Percentiles rank a stretch among this genome's conserved stretches.
phyloP scores from a whole-genome alignment of 2,888 invertebrate genomes.

The Frankliniella intonsa region DNA sequence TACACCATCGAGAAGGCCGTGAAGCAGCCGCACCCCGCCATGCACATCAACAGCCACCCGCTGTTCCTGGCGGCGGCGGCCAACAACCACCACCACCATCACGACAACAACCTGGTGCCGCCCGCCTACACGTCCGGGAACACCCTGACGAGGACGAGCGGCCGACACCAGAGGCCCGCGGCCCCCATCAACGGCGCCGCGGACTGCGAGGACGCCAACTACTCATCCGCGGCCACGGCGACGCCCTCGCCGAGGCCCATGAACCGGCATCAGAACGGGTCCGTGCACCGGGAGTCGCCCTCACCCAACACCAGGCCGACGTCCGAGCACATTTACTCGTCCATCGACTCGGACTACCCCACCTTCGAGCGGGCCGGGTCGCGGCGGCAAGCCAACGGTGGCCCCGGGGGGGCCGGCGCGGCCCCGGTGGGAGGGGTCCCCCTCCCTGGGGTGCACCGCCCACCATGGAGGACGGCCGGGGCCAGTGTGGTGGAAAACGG shows the following conservation, averaged over 20 bases:
- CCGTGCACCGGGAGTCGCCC: slow-evolving; percentile 45
- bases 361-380: slow-evolving; percentile 61
- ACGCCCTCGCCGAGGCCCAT: slow-evolving; percentile 57
- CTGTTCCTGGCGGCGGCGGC: slow-evolving; percentile 45
- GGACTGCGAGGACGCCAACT: slow-evolving; percentile 55
- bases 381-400: slow-evolving; percentile 36
- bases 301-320: slow-evolving; percentile 61
- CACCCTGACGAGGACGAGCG: slow-evolving; percentile 39
- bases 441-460: slow-evolving; percentile 43
- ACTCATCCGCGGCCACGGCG: slow-evolving; percentile 61
- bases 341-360: slow-evolving; percentile 84
- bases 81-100: slow-evolving; percentile 34
- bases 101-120: slow-evolving; percentile 43
- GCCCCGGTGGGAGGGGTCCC: slow-evolving; percentile 29
- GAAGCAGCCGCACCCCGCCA: slow-evolving; percentile 42
- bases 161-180: slow-evolving; percentile 40
- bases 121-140: slow-evolving; percentile 51
- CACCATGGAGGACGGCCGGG: slow-evolving; percentile 45
- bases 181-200: slow-evolving; percentile 52
- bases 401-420: slow-evolving; percentile 17
- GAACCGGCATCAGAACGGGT: slow-evolving; percentile 44
- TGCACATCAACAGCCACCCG: slow-evolving; percentile 42
- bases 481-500: slow-evolving; percentile 46
- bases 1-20: slow-evolving; percentile 39
- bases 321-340: slow-evolving; percentile 84